phyloP scores from a whole-genome alignment of 2,797 vertebrate species.

The Anas bahamensis region DNA sequence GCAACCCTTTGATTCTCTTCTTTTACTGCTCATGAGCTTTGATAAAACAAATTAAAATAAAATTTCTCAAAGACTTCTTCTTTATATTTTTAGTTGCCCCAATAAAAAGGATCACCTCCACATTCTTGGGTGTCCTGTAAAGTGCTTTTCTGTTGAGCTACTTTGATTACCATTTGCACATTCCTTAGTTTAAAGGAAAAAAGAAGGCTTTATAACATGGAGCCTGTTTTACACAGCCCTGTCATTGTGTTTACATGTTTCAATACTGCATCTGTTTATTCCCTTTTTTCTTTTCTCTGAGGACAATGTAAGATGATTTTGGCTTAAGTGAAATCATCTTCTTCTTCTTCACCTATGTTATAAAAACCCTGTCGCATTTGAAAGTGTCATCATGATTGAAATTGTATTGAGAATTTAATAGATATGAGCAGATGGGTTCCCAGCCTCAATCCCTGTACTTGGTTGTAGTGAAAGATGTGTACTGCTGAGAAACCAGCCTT shows the following conservation, averaged over 20 bases:
- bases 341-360: conserved; percentile 26
- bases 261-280: conserved; percentile 60
- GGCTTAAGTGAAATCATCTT: conserved; percentile 28
- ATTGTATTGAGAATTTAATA: conserved; percentile 37
- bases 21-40: conserved; percentile 65
- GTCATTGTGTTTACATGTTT: conserved; percentile 48
- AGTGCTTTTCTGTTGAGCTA: conserved; percentile 17
- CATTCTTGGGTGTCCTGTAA: conserved; percentile 36
- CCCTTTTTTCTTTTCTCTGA: conserved; percentile 42
- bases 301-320: conserved; percentile 50
- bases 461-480: conserved; percentile 55
- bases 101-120: conserved; percentile 64
- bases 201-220: conserved; percentile 39
- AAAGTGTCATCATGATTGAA: conserved; percentile 40
- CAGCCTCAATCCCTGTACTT: not conserved
- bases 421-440: conserved; percentile 61
- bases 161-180: conserved; percentile 37
- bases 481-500: conserved; percentile 46
- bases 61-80: conserved; percentile 56
- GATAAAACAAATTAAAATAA: conserved; percentile 73
- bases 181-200: conserved; percentile 53
- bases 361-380: conserved; percentile 28
- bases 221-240: conserved; percentile 36
- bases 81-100: conserved; percentile 56
- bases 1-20: conserved; percentile 70